phyloP scores from a whole-genome alignment of 2,113 vertebrate genomes.

The Onychostruthus taczanowskii region DNA sequence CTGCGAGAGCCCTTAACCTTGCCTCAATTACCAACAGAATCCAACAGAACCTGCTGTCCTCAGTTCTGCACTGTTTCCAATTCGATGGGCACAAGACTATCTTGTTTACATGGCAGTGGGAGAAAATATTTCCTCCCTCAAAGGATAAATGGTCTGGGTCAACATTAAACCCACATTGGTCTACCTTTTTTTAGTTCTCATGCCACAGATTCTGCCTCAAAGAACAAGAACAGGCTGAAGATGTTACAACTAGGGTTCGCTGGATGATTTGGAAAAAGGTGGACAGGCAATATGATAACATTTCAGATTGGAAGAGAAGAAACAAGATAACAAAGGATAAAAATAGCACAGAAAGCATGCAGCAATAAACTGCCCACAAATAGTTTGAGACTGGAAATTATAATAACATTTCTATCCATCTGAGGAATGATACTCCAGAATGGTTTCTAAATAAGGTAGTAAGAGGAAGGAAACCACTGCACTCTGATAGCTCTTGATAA shows the following conservation, averaged over 20 bases:
- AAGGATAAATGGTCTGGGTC: not conserved
- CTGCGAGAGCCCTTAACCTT: not conserved
- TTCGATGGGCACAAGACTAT: not conserved
- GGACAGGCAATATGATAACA: not conserved
- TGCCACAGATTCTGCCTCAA: not conserved
- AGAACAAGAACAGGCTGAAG: not conserved
- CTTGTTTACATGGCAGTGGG: not conserved
- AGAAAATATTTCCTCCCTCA: not conserved
- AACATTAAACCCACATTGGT: not conserved
- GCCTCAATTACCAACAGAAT: not conserved
- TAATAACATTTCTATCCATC: not conserved
- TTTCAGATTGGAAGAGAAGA: not conserved
- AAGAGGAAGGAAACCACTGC: constrained; percentile 47
- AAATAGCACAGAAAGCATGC: constrained; percentile 10
- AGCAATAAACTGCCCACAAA: not conserved
- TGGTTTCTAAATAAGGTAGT: constrained; percentile 37
- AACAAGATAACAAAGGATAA: not conserved
- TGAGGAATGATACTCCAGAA: not conserved
- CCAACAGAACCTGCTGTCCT: not conserved
- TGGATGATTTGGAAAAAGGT: not conserved
- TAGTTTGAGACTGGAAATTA: not conserved
- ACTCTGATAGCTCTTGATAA: constrained; percentile 26
- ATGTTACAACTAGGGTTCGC: not conserved
- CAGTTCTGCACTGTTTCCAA: not conserved
- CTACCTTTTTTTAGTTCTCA: not conserved